Conservation (phyloP, 2,797 vertebrate genomes). For the Leucoraja ocellata region DNA sequence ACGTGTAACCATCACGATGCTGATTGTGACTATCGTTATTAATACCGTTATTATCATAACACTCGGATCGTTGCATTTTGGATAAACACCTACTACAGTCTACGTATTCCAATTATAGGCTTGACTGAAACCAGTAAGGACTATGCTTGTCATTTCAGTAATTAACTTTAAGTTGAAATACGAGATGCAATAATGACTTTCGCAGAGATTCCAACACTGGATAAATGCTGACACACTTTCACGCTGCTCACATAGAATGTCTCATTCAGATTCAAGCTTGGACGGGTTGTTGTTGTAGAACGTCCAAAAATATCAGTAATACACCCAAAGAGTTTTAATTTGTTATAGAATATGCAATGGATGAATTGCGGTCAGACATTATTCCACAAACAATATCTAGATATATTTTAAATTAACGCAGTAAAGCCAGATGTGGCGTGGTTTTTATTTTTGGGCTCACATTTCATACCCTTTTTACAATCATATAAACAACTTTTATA, state of each 20-base stretch:
- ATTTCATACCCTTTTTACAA: neutral
- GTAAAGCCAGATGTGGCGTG: too few species aligned
- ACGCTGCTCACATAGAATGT: neutral
- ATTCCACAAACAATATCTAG: neutral
- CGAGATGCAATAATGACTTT: neutral
- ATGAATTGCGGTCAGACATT: neutral
- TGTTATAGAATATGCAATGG: neutral
- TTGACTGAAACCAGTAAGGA: neutral
- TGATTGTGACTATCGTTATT: neutral
- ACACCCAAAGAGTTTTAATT: neutral
- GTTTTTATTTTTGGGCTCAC: neutral
- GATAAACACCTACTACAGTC: neutral
- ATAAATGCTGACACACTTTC: slow-evolving; percentile 26
- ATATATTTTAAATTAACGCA: neutral
- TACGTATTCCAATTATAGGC: neutral
- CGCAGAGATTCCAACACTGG: slow-evolving; percentile 2
- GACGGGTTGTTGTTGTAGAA: neutral
- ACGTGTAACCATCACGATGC: neutral
- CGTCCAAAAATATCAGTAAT: neutral
- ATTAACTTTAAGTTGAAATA: slow-evolving; percentile 34
- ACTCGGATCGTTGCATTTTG: neutral
- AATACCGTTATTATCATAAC: neutral
- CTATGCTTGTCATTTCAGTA: slow-evolving; percentile 25
- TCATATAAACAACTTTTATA: neutral
- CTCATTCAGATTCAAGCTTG: neutral